These are phyloP conservation scores for Cepaea hortensis DNA, from an alignment of 2,888 invertebrate species.

Conservation along the genomic window DNA sequence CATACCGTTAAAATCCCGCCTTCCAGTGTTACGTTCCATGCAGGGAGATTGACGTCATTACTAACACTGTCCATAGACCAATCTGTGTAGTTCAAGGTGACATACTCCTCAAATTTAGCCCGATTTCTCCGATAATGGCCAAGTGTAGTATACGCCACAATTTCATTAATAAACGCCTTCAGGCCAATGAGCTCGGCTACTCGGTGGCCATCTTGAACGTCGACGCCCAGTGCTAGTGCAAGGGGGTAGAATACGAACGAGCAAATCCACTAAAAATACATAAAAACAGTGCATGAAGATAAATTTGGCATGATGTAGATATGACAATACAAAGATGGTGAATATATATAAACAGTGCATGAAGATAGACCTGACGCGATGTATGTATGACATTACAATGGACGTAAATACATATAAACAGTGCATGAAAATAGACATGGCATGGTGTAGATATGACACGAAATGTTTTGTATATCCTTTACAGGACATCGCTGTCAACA, in stretches of 20 bases:
- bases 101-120: conserved; percentile 51
- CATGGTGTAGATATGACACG: no score
- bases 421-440: no score
- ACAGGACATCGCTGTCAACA: no score
- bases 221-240: conserved; percentile 88
- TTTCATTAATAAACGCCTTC: conserved; percentile 94
- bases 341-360: no score
- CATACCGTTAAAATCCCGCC: conserved; percentile 18
- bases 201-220: conserved; percentile 82
- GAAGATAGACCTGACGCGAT: no score
- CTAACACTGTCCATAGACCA: neutral
- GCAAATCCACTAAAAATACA: conserved; percentile 78
- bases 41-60: conserved; percentile 6
- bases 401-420: no score
- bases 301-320: neutral
- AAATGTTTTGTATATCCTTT: no score
- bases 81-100: conserved; percentile 17
- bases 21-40: conserved; percentile 26
- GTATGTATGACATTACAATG: no score
- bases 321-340: no score
- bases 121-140: conserved; percentile 59
- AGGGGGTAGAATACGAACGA: conserved; percentile 94
- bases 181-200: conserved; percentile 91
- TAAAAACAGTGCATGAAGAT: neutral
- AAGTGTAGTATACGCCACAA: conserved; percentile 89